Evolutionary conservation across 2,797 vertebrate species (phyloP).

Genomic region (Columba guinea): DNA sequence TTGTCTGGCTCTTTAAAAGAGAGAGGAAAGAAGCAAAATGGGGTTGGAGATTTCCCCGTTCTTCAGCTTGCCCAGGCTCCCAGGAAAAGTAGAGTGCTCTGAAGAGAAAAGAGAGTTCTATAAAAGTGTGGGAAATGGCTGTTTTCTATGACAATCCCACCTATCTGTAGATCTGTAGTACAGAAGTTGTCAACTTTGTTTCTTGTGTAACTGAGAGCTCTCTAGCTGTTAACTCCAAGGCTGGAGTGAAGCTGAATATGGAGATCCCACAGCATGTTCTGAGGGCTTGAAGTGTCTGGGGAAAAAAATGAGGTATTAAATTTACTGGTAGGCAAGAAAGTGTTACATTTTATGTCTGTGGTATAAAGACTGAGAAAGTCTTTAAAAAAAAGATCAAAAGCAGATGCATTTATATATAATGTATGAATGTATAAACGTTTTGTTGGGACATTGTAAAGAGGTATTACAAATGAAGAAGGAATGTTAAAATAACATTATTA

Average conservation of each 20-base stretch:
- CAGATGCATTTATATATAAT: not conserved
- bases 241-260: not conserved
- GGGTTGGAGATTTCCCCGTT: not conserved
- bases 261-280: not conserved
- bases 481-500: constrained; percentile 30
- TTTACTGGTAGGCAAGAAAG: not conserved
- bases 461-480: not conserved
- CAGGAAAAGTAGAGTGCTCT: not conserved
- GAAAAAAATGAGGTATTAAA: not conserved
- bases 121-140: not conserved
- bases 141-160: not conserved
- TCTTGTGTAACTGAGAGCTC: not conserved
- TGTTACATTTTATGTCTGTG: not conserved
- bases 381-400: not conserved
- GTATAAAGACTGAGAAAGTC: not conserved
- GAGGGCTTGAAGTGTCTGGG: not conserved
- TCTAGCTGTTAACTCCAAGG: not conserved
- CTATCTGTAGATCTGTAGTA: not conserved
- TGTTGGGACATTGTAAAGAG: not conserved
- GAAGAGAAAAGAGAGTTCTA: not conserved
- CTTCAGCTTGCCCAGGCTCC: not conserved
- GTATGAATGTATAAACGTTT: not conserved
- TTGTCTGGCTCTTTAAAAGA: not conserved
- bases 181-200: not conserved
- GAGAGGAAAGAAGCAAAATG: not conserved